Conservation (phyloP, 2,113 vertebrate species). For the Gavia stellata region DNA sequence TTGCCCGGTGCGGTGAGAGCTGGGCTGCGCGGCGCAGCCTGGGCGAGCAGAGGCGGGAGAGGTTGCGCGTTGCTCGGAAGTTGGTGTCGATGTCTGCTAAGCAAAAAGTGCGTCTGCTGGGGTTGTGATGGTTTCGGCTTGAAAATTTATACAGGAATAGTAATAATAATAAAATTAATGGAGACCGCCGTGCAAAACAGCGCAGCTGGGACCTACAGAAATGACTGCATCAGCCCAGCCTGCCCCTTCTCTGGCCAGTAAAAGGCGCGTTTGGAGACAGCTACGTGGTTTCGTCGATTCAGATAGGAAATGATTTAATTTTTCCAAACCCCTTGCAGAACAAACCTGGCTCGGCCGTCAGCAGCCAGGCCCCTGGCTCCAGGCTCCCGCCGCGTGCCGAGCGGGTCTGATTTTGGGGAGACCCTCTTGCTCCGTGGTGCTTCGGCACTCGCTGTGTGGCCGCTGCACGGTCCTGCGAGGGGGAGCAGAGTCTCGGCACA, state of each 20-base stretch:
- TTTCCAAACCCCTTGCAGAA: background rate
- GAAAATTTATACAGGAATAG: accelerated
- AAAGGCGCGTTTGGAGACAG: accelerated
- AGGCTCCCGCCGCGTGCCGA: accelerated
- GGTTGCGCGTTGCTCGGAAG: accelerated
- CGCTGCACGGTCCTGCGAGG: accelerated
- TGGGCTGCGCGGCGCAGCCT: background rate
- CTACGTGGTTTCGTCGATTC: accelerated
- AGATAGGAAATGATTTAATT: accelerated
- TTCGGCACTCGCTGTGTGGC: accelerated
- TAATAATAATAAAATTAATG: accelerated
- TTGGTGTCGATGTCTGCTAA: background rate
- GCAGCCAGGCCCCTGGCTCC: background rate
- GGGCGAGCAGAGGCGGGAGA: accelerated
- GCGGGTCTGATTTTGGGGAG: background rate
- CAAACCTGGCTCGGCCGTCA: accelerated
- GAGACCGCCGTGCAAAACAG: background rate
- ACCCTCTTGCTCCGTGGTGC: background rate
- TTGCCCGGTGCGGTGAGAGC: background rate
- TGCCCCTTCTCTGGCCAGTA: accelerated
- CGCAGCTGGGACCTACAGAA: too few species aligned
- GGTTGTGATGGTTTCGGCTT: accelerated
- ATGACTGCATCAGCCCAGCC: accelerated
- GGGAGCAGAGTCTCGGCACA: background rate
- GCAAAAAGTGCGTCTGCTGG: background rate